Evolutionary conservation across 2,797 vertebrate genomes (phyloP), one percentile per base, ranked within the genome.

Genomic region (Aldrovandia affinis): DNA sequence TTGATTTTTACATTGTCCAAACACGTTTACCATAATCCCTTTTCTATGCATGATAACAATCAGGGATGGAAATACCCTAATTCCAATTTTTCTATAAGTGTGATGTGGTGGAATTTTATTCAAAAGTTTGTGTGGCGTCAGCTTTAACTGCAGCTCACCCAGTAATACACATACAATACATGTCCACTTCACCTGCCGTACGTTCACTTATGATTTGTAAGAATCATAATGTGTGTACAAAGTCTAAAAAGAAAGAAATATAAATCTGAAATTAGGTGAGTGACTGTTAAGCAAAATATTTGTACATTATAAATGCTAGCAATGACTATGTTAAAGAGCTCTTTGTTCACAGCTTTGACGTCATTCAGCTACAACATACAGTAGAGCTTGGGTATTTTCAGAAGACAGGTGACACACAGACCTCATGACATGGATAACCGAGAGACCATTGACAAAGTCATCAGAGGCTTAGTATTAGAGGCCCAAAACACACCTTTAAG

Each of bases 361-460:
- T 73, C 68, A 42, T 33, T 61, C 7, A 7, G 25, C 10, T n/a
- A 30, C 28, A 9, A 7, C 7, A n/a, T 28, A 28, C 25, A n/a
- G 61, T 63, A 7, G n/a, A 63, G 65, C 3, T 8, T 12, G 33
- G 18, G 12, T 14, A 39, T 22, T 70, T 7, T 44, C 1, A 75
- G 20, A 39, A 25, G 39, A 44, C 70, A 75, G 70, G 70, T 75
- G 36, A 42, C 70, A 75, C 70, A 75, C 36, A 70, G 65, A 70
- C 36, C 65, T 20, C 65, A 39, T 39, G 70, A 42, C 70, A 75
- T 8, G 22, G 70, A 25, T 75, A 44, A 75, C 7, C 18, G 2
- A 44, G 20, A 25, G 39, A 25, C 36, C 1, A 39, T 1, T 75
- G 39, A 70, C 63, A 33, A 2, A 42, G 18, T 25, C 36, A 75